These are phyloP conservation scores for Aplysina aerophoba DNA, from an alignment of 37 sponge, comb jelly and placozoan genomes.

Conservation along the genomic window DNA sequence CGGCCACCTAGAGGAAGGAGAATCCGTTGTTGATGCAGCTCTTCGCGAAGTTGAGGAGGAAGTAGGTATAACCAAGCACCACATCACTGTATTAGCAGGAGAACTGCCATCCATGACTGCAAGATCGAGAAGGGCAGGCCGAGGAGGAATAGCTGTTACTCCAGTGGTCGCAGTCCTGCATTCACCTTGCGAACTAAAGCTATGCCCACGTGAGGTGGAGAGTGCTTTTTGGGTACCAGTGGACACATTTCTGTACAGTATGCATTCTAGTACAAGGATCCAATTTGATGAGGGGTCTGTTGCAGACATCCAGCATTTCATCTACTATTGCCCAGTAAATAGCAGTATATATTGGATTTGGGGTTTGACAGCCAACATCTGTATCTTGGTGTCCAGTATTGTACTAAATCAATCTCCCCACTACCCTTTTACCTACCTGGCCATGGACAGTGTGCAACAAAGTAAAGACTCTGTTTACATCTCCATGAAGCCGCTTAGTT, in stretches of 20 bases:
- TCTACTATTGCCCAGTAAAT: neutral
- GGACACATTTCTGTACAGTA: conserved; percentile 16
- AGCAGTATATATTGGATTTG: conserved; percentile 22
- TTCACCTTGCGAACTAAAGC: conserved; percentile 19
- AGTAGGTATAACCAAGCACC: conserved; percentile 29
- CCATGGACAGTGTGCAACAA: neutral
- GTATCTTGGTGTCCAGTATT: conserved; percentile 25
- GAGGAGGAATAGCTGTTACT: conserved; percentile 27
- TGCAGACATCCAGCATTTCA: neutral
- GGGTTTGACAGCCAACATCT: conserved; percentile 53
- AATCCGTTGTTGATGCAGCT: conserved; percentile 49
- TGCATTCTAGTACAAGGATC: neutral
- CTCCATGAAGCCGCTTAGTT: neutral
- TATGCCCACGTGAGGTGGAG: conserved; percentile 52
- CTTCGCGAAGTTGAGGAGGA: conserved; percentile 75
- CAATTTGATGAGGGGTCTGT: neutral
- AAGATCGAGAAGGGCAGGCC: neutral
- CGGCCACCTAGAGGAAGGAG: conserved; percentile 42
- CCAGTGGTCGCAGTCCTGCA: conserved; percentile 33
- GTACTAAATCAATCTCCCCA: conserved; percentile 29
- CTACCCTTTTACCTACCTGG: neutral
- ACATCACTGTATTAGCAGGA: conserved; percentile 32
- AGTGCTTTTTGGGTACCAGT: conserved; percentile 61
- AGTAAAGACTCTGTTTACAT: neutral
- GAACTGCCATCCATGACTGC: conserved; percentile 32